Conservation (phyloP, 1,140 invertebrate species). For the Vanessa tameamea region DNA sequence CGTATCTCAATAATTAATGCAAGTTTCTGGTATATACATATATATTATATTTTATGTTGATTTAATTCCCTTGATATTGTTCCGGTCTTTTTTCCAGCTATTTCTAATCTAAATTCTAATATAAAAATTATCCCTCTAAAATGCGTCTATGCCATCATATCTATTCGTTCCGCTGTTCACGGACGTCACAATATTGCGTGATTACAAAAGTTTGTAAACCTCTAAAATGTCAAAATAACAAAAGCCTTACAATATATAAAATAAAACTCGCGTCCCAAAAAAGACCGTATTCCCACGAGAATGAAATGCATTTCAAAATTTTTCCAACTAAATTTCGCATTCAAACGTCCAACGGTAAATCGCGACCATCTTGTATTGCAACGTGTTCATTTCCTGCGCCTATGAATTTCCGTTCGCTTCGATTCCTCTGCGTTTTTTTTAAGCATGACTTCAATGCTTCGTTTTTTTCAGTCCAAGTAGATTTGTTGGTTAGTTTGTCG, state of each 20-base stretch:
- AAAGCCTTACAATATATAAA: background rate
- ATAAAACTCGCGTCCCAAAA: background rate
- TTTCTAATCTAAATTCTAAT: too few relatives aligned
- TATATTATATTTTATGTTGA: too few relatives aligned
- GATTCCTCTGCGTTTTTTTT: slow-evolving; percentile 54
- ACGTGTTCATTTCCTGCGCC: slow-evolving; percentile 78
- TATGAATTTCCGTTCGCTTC: slow-evolving; percentile 71
- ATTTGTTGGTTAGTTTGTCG: slow-evolving; percentile 8
- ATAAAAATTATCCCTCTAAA: too few relatives aligned
- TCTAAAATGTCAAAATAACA: background rate
- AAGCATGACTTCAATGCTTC: slow-evolving; percentile 15
- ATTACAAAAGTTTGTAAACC: too few relatives aligned
- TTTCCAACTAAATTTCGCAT: slow-evolving; percentile 30
- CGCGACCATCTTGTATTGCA: slow-evolving; percentile 72
- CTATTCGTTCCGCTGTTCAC: too few relatives aligned
- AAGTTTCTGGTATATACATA: too few relatives aligned
- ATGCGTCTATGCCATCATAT: too few relatives aligned
- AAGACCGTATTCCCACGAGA: slow-evolving; percentile 3
- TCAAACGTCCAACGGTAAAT: slow-evolving; percentile 23
- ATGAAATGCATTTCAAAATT: slow-evolving; percentile 24
- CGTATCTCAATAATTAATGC: too few relatives aligned
- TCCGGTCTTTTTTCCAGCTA: too few relatives aligned
- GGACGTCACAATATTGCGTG: too few relatives aligned
- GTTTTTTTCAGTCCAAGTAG: slow-evolving; percentile 14
- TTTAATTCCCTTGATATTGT: too few relatives aligned